Evolutionary conservation across 2,888 invertebrate genomes (phyloP).

Genomic region (Spisula solida): DNA sequence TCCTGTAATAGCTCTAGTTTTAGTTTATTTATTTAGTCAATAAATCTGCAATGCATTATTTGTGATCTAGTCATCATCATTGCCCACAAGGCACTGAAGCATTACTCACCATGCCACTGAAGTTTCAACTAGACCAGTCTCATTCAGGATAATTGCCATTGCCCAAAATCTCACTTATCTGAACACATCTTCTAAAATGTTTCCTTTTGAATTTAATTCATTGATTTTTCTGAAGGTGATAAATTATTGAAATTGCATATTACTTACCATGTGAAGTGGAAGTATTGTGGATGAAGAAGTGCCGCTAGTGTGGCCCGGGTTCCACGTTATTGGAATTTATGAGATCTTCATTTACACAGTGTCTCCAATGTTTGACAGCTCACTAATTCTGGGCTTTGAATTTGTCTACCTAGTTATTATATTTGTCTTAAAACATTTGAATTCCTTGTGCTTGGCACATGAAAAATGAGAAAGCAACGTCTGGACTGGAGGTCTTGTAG

Average conservation of each 20-base stretch:
- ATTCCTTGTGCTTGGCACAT: constrained; percentile 29
- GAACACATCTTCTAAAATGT: not conserved
- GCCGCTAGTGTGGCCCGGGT: constrained; percentile 2
- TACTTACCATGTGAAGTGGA: not conserved
- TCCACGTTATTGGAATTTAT: constrained; percentile 23
- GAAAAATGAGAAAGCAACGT: constrained; percentile 44
- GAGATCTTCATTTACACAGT: constrained; percentile 22
- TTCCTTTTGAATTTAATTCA: constrained; percentile 21
- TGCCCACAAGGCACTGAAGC: too few relatives aligned
- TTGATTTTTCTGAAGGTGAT: constrained; percentile 16
- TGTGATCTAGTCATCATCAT: too few relatives aligned
- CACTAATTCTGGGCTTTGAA: constrained; percentile 33
- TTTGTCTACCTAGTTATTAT: constrained; percentile 45
- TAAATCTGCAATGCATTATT: too few relatives aligned
- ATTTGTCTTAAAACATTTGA: constrained; percentile 45
- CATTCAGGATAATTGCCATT: not conserved
- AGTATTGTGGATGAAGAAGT: not conserved
- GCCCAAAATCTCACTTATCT: not conserved
- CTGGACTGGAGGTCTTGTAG: constrained; percentile 43
- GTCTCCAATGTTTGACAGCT: constrained; percentile 28
- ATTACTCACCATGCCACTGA: too few relatives aligned
- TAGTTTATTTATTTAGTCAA: too few relatives aligned
- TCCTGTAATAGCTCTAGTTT: too few relatives aligned
- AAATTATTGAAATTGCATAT: constrained; percentile 23
- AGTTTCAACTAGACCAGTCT: too few relatives aligned